A percentile compares a stretch with the other conserved stretches of the same genome.
Conservation (phyloP, 2,888 invertebrate species). For the Temnothorax unifasciatus region DNA sequence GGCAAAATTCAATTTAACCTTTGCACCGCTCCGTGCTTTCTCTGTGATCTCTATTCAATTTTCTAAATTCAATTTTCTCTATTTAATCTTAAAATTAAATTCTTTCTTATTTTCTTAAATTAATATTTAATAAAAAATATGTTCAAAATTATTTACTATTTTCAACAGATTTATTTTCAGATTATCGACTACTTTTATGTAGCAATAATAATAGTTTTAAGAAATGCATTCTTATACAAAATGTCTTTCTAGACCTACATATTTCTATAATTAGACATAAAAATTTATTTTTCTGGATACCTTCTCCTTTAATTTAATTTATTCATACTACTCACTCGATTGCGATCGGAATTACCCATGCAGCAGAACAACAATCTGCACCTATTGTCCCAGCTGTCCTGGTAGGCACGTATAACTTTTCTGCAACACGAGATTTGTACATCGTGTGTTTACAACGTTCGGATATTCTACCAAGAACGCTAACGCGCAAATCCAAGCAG, state of each 20-base stretch:
- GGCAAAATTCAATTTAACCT: neutral
- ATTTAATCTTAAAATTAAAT: neutral
- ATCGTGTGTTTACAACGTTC: neutral
- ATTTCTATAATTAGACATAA: neutral
- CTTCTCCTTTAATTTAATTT: neutral
- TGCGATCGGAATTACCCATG: conserved; percentile 92
- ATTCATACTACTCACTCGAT: conserved; percentile 87
- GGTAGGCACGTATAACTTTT: conserved; percentile 94
- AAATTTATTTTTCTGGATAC: neutral
- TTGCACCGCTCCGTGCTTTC: neutral
- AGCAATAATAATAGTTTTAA: neutral
- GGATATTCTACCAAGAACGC: neutral
- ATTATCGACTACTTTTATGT: neutral
- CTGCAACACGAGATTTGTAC: conserved; percentile 87
- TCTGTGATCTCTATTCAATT: neutral
- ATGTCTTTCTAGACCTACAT: neutral
- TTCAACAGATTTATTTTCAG: neutral
- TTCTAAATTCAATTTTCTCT: neutral
- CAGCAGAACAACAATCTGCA: conserved; percentile 94
- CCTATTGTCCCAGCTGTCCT: conserved; percentile 95
- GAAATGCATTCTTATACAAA: neutral
- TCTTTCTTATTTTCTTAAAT: neutral
- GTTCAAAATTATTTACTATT: neutral
- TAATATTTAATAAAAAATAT: neutral
- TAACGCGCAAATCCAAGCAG: neutral